phyloP scores from a whole-genome alignment of 2,888 invertebrate species.

The Laspeyria flexula region DNA sequence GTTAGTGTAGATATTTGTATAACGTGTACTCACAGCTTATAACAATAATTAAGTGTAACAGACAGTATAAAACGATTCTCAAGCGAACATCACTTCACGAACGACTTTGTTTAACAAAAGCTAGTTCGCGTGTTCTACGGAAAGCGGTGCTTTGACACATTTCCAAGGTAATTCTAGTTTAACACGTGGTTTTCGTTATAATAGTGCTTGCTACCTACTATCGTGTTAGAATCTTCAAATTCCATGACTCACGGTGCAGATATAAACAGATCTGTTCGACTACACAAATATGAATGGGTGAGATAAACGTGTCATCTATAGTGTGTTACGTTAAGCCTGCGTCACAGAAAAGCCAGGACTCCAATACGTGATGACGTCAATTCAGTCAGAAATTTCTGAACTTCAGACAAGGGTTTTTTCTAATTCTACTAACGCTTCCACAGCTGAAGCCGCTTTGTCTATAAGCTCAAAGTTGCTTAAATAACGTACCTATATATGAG shows the following conservation, averaged over 20 bases:
- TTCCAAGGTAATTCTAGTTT: slow-evolving; percentile 42
- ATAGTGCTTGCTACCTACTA: slow-evolving; percentile 6
- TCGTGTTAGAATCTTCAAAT: slow-evolving; percentile 25
- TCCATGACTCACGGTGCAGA: slow-evolving; percentile 32
- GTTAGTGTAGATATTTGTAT: not conserved
- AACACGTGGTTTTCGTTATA: slow-evolving; percentile 26
- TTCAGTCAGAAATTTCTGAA: not conserved
- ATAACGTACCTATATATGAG: too few relatives aligned
- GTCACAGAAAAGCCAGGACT: not conserved
- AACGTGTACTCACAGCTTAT: slow-evolving; percentile 9
- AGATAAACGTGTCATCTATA: slow-evolving; percentile 5
- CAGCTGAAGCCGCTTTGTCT: too few relatives aligned
- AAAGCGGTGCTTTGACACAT: slow-evolving; percentile 39
- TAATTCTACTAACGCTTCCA: too few relatives aligned
- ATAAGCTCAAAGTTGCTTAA: too few relatives aligned
- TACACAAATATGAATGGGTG: slow-evolving; percentile 20
- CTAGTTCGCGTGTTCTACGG: slow-evolving; percentile 20
- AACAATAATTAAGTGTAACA: slow-evolving; percentile 1
- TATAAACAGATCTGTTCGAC: slow-evolving; percentile 31
- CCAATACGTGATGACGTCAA: not conserved
- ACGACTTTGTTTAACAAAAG: slow-evolving; percentile 28
- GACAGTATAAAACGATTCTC: not conserved
- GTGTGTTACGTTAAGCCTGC: slow-evolving; percentile 4
- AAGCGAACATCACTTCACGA: slow-evolving; percentile 16
- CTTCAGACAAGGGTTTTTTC: too few relatives aligned